A percentile compares a stretch with the other conserved stretches of the same genome.
Evolutionary conservation across 2,113 vertebrate genomes (phyloP).

Genomic region (Dasyornis broadbenti): DNA sequence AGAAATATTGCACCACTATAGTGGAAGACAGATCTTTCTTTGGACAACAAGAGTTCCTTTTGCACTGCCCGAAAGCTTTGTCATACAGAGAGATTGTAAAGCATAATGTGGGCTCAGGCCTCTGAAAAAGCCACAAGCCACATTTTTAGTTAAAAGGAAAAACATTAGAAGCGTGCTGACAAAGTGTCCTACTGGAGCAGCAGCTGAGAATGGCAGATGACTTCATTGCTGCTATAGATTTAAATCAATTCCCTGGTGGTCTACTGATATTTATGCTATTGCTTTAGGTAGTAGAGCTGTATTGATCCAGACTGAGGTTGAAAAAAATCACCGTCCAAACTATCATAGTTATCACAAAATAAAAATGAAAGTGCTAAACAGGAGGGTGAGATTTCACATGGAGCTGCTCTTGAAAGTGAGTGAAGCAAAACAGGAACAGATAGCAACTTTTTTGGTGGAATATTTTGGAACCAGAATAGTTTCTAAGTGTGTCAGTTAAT

Average conservation of each 20-base stretch:
- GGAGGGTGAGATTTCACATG: background rate
- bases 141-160: background rate
- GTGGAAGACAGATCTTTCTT: background rate
- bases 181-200: background rate
- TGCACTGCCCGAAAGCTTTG: background rate
- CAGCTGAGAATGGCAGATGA: background rate
- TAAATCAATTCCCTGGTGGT: background rate
- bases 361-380: background rate
- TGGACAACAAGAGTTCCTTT: background rate
- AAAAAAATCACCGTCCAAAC: background rate
- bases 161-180: background rate
- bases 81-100: background rate
- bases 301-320: background rate
- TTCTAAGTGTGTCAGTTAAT: background rate
- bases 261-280: conserved; percentile 3
- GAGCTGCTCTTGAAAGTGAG: background rate
- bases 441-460: background rate
- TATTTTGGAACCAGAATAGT: background rate
- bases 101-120: background rate
- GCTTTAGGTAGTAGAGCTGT: background rate
- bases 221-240: background rate
- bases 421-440: background rate
- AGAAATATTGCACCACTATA: background rate
- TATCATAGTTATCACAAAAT: background rate
- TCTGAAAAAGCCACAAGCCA: background rate